Base-by-base conservation (phyloP, 1,140 invertebrate species). In the Drepana arcuata region DNA sequence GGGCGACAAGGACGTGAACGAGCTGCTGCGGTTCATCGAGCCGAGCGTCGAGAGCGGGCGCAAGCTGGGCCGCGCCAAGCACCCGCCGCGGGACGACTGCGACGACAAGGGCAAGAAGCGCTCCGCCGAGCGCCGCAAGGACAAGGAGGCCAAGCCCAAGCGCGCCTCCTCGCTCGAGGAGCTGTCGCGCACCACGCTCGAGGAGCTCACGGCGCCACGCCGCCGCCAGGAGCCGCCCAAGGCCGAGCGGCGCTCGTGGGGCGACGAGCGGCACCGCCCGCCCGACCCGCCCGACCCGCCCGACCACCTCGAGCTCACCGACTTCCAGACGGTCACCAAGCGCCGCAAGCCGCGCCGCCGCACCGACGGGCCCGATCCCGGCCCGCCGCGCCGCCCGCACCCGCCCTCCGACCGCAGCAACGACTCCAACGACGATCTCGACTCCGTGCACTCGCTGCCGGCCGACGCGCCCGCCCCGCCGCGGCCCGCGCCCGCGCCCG, bases 251-350 rank as follows among this genome's bases (percentile, higher is more conserved):
- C 68, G 68, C 50, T 69, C 64, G 5, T 71, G 66, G 72, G 62
- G 64, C 47, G 65, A 67, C 43, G 64, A 55, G 48, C 50, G 57
- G 32, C 57, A 4, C 9, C 9, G 52, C 35, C 50, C 41, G 33
- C 36, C 55, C 35, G 37, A 26, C 42, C 39, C 48, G 32, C 39
- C 82, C 23, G 86, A 88, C 67, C 87, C 31, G 26, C 15, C 16
- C 57, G n/a, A n/a, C n/a, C n/a, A n/a, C 64, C 36, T 32, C 18
- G 85, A 86, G 61, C 80, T 75, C 10, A 72, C 84, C 1, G 90
- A 92, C 34, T 92, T 91, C 68, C 85, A 89, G 51, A 88, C 90
- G 13, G 90, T 92, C 25, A 91, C 89, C 6, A 92, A 91, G 50
- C 90, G 90, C 51, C 90, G 90, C 52, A 88, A 88, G 43, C 87